Evolutionary conservation across 2,888 invertebrate species (phyloP), one percentile per base, ranked within the genome.

Genomic region (Hydropsyche betteni): DNA sequence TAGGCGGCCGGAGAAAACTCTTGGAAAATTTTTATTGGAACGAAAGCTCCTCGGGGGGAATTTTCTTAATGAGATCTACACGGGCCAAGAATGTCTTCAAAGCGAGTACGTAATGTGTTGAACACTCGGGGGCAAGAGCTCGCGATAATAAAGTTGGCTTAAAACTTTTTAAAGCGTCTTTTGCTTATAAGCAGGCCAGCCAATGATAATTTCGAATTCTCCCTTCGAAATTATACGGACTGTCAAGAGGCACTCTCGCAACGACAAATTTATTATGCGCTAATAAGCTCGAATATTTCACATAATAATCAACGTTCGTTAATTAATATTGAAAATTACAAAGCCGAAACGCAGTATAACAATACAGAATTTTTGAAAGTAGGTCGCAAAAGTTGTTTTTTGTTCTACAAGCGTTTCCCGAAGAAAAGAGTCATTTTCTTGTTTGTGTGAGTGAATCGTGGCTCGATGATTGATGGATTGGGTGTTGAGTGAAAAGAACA

Each of bases 11-110:
- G 64, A 34, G 64, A 36, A 64, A 64, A 64, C 64, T 64, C 64
- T 64, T 36, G 64, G 64, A 64, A 64, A 64, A 36, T 64, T 64
- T 64, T 64, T 64, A 64, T 64, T 64, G 64, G 64, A 64, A 36
- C 44, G 36, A 64, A 64, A 64, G 10, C 64, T 64, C 64, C 36
- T 36, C 64, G 64, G 34, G 44, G 64, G 36, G 64, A 64, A 36
- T 64, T 64, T 64, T 36, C 64, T 64, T 64, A 64, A 64, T 64
- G 64, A 64, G 64, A 64, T 64, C 64, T 64, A 64, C 64, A 64
- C 64, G 64, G 64, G 36, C 64, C 64, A 64, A 64, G 64, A 64
- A 36, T 64, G 64, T 64, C 64, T 64, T 64, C 64, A 36, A 64
- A 64, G 64, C 64, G 34, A 64, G 64, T 64, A 64, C 64, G 64